Percentiles rank a stretch among this genome's conserved stretches.
These are phyloP conservation scores for Thera britannica DNA, from an alignment of 2,888 invertebrate genomes.

Conservation along the genomic window DNA sequence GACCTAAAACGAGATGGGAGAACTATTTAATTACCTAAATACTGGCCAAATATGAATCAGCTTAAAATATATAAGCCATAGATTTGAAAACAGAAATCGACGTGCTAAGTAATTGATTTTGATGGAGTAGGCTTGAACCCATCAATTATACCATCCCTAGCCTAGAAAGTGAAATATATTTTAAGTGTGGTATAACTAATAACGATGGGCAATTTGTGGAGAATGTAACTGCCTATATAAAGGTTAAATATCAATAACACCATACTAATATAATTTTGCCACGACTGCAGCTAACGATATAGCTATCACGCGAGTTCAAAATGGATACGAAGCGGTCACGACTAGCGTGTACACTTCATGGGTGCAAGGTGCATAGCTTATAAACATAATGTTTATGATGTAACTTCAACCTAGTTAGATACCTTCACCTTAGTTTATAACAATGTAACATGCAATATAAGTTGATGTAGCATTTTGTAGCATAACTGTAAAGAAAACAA, in stretches of 20 bases:
- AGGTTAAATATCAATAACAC: conserved; percentile 20
- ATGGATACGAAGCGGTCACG: conserved; percentile 14
- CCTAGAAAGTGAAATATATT: no score
- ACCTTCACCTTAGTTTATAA: neutral
- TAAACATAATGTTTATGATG: conserved; percentile 7
- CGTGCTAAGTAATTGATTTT: no score
- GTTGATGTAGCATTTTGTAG: neutral
- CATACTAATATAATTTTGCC: conserved; percentile 15
- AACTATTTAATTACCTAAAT: no score
- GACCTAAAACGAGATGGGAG: no score
- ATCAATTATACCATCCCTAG: no score
- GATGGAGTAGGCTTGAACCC: no score
- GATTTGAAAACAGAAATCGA: no score
- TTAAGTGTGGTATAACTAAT: no score
- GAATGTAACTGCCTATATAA: neutral
- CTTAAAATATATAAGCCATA: no score
- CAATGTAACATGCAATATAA: neutral
- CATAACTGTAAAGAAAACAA: neutral
- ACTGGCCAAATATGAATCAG: no score
- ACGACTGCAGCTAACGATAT: conserved; percentile 26
- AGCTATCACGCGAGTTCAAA: conserved; percentile 29
- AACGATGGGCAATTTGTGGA: no score
- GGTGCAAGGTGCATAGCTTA: conserved; percentile 21
- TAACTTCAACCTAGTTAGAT: neutral
- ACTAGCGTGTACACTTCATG: conserved; percentile 18